These are phyloP conservation scores for Pygmarrhopalites habei DNA, from an alignment of 1,140 invertebrate genomes.

Conservation along the genomic window DNA sequence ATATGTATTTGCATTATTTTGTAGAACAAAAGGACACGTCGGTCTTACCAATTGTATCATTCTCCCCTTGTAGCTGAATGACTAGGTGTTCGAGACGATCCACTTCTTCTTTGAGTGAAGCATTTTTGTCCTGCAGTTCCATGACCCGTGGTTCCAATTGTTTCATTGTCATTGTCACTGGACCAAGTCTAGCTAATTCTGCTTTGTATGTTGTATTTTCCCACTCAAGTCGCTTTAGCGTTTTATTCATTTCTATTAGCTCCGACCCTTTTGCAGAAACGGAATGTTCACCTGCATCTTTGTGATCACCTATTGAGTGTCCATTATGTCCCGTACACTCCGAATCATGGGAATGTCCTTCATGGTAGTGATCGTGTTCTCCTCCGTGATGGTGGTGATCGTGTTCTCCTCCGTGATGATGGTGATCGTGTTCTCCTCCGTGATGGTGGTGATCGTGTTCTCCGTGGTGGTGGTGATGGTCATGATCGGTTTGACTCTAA, in stretches of 20 bases:
- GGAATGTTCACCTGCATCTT: neutral
- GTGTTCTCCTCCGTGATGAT: slow-evolving; percentile 12
- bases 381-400: slow-evolving; percentile 9
- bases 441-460: slow-evolving; percentile 16
- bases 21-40: too few relatives aligned
- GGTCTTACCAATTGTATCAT: slow-evolving; percentile 39
- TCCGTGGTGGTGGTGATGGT: neutral
- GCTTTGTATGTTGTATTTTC: slow-evolving; percentile 31
- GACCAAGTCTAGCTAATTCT: slow-evolving; percentile 29
- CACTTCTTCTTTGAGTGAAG: slow-evolving; percentile 17
- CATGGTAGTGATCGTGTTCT: slow-evolving; percentile 16
- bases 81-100: slow-evolving; percentile 32
- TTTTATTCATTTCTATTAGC: slow-evolving; percentile 30
- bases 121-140: slow-evolving; percentile 12
- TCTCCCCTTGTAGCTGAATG: slow-evolving; percentile 38
- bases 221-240: slow-evolving; percentile 33
- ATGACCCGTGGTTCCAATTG: slow-evolving; percentile 5
- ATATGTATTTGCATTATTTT: neutral
- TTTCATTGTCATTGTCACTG: too few relatives aligned
- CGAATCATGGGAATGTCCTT: slow-evolving; percentile 12
- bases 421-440: neutral
- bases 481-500: too few relatives aligned
- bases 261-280: neutral
- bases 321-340: slow-evolving; percentile 13
- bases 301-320: too few relatives aligned